Base-by-base conservation (phyloP, 2,113 vertebrate species). In the Peromyscus polionotus region DNA sequence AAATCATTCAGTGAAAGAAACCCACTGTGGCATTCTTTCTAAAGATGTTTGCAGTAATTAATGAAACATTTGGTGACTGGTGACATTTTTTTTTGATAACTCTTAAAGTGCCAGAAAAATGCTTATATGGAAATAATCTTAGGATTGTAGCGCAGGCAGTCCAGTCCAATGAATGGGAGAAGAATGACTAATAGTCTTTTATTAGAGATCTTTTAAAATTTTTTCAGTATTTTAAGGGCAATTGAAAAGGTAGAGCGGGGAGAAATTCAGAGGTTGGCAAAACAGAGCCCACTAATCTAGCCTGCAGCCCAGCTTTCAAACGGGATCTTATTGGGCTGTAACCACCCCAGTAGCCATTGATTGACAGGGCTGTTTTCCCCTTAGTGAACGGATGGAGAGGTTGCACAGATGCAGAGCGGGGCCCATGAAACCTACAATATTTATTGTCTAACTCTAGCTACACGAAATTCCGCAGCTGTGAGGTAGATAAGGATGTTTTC, bases 31-130 rank as follows among this genome's bases (percentile, higher is more conserved):
- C 96, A 94, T 98, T 98, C 93, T 94, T 98, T 98, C 97, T 98
- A 98, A 98, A 98, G 98, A 98, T 98, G 98, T 98, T 98, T 98
- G 98, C 97, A 98, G 98, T 98, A 98, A 98, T 99, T 99, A 99
- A 97, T 97, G 97, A 97, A 98, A 98, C 97, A 96, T 98, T 98
- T 98, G 97, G 96, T 97, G 98, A 98, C 97, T 98, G 97, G 97
- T 98, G 98, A 98, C 98, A 98, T 98, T 81, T 84, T 48, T 48
- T 51, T 99, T 98, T 97, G 98, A 98, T 99, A 99, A 98, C 96
- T 98, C 98, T 98, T 98, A 97, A 98, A 98, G 98, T 98, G 97
- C 98, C 98, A 98, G 79, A 93, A 97, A 97, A 83, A 83, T 97
- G 96, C 91, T 98, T 97, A 98, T 98, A 97, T 98, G 97, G 98